A percentile compares a stretch with the other conserved stretches of the same genome.
These are phyloP conservation scores for Polydesmus complanatus DNA, from an alignment of 2,888 invertebrate genomes.

Conservation along the genomic window DNA sequence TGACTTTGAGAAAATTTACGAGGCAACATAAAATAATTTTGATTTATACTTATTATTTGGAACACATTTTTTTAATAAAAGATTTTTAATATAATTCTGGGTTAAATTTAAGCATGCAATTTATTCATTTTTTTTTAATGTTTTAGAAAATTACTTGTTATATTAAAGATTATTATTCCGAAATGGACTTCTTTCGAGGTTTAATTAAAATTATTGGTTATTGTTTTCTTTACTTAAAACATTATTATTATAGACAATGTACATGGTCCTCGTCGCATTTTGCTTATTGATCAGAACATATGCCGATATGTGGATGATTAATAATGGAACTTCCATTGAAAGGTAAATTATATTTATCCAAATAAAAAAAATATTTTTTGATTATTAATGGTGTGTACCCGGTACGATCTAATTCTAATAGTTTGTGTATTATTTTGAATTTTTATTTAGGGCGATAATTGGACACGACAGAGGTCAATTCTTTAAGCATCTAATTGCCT, in stretches of 20 bases:
- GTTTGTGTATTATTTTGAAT: slow-evolving; percentile 16
- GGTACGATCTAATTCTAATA: neutral
- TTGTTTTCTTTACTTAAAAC: neutral
- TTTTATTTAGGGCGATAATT: slow-evolving; percentile 67
- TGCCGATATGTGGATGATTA: slow-evolving; percentile 96
- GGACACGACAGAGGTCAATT: slow-evolving; percentile 69
- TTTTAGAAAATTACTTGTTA: slow-evolving; percentile 21
- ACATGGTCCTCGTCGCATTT: slow-evolving; percentile 56
- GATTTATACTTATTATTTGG: no score
- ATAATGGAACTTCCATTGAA: slow-evolving; percentile 84
- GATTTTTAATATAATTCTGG: no score
- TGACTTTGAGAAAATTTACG: no score
- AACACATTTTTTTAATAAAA: no score
- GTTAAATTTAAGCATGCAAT: no score
- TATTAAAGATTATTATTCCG: slow-evolving; percentile 54
- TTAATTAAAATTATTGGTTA: neutral
- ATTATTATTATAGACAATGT: slow-evolving; percentile 39
- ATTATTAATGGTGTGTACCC: no score
- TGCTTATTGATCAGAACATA: slow-evolving; percentile 76
- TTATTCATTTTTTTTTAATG: neutral
- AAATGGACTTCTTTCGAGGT: slow-evolving; percentile 58
- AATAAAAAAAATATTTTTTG: no score
- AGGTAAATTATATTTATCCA: slow-evolving; percentile 37
- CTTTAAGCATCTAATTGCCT: slow-evolving; percentile 54
- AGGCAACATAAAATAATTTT: no score